Evolutionary conservation across 1,140 invertebrate species (phyloP).

Genomic region (Scylla paramamosain): DNA sequence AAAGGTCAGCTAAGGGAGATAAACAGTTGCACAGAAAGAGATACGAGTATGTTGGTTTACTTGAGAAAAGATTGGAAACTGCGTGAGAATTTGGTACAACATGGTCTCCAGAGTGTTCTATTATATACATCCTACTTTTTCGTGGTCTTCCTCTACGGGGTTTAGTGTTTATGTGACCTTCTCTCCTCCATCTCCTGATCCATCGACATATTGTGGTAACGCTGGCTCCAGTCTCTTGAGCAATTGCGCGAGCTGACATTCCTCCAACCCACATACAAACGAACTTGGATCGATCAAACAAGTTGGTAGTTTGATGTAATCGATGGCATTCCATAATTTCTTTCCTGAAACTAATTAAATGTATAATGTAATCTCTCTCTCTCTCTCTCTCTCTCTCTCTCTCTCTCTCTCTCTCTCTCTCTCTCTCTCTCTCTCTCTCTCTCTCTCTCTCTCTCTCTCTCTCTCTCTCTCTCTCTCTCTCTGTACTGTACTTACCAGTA

Average conservation of each 20-base stretch:
- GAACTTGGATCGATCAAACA: not conserved
- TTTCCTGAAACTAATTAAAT: too few relatives aligned
- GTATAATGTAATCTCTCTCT: too few relatives aligned
- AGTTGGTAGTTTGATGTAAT: not conserved
- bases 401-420: too few relatives aligned
- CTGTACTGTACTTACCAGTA: too few relatives aligned
- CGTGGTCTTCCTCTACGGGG: not conserved
- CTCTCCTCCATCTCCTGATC: not conserved
- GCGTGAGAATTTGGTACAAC: not conserved
- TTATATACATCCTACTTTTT: not conserved
- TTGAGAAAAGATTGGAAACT: not conserved
- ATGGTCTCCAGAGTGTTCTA: not conserved
- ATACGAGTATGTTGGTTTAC: not conserved
- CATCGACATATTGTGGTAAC: not conserved
- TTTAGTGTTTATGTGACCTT: not conserved
- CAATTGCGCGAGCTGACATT: not conserved
- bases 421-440: too few relatives aligned
- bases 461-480: too few relatives aligned
- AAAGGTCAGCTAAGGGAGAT: not conserved
- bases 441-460: too few relatives aligned
- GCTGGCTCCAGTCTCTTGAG: not conserved
- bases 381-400: too few relatives aligned
- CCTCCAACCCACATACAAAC: not conserved
- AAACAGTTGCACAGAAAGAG: not conserved
- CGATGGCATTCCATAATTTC: not conserved